Percentiles rank a stretch among this genome's conserved stretches.
Conservation (phyloP, 2,797 vertebrate species). For the Urophycis tenuis region DNA sequence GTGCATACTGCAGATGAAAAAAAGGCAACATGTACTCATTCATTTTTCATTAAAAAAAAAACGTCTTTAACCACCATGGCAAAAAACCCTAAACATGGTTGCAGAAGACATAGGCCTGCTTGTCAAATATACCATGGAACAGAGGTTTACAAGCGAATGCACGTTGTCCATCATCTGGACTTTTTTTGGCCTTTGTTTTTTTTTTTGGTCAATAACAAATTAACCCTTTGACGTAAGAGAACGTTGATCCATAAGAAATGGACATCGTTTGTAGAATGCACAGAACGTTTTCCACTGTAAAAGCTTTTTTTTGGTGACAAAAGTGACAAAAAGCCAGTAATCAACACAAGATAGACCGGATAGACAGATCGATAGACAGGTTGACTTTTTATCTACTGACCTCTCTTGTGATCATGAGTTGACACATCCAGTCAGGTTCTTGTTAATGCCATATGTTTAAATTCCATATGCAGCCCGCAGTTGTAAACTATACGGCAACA, state of each 20-base stretch:
- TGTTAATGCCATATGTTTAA: not conserved
- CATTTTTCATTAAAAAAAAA: not conserved
- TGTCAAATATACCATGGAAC: not conserved
- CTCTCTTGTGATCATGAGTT: not conserved
- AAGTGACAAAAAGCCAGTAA: no score
- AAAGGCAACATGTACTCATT: not conserved
- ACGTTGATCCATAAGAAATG: no score
- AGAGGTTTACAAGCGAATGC: not conserved
- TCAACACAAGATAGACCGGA: no score
- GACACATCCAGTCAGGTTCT: not conserved
- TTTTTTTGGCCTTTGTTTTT: no score
- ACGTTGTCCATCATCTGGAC: not conserved
- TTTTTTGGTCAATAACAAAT: no score
- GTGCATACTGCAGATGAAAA: conserved; percentile 11
- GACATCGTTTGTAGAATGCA: no score
- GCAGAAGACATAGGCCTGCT: not conserved
- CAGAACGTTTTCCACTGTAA: no score
- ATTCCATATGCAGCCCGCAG: not conserved
- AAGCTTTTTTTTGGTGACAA: no score
- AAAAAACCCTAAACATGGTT: not conserved
- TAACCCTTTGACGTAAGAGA: no score
- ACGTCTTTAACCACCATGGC: not conserved
- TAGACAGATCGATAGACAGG: not conserved
- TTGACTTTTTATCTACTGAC: conserved; percentile 2
- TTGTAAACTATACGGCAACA: not conserved